phyloP scores from a whole-genome alignment of 2,113 vertebrate genomes.

The Saguinus midas region DNA sequence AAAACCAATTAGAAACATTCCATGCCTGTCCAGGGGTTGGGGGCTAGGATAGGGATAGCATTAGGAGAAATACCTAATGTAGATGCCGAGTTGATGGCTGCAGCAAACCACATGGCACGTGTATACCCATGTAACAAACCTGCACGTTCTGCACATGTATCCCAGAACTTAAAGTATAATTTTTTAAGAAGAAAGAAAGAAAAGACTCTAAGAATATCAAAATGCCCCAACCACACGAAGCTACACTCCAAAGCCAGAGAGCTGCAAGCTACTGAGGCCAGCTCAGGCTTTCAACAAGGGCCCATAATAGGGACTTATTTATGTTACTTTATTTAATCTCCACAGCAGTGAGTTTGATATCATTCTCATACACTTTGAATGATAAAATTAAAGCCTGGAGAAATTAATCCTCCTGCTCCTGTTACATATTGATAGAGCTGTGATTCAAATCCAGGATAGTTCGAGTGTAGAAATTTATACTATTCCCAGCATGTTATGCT shows the following conservation, averaged over 20 bases:
- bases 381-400: neutral
- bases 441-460: neutral
- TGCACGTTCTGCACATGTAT: too few relatives aligned
- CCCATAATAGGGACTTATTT: neutral
- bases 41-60: too few relatives aligned
- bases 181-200: too few relatives aligned
- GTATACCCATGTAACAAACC: too few relatives aligned
- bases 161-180: too few relatives aligned
- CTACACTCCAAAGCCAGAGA: neutral
- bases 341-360: neutral
- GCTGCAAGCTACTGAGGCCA: neutral
- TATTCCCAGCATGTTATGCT: neutral
- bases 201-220: neutral
- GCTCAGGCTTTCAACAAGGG: neutral
- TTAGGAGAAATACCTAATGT: too few relatives aligned
- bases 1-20: too few relatives aligned
- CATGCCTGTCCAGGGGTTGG: too few relatives aligned
- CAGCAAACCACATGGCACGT: too few relatives aligned
- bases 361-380: neutral
- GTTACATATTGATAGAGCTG: neutral
- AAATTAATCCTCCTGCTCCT: neutral
- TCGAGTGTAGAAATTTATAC: neutral
- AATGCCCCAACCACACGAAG: neutral
- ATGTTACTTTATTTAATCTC: neutral
- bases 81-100: too few relatives aligned